Base-by-base conservation (phyloP, 64 coral and sea anemone species). In the Exaiptasia diaphana region DNA sequence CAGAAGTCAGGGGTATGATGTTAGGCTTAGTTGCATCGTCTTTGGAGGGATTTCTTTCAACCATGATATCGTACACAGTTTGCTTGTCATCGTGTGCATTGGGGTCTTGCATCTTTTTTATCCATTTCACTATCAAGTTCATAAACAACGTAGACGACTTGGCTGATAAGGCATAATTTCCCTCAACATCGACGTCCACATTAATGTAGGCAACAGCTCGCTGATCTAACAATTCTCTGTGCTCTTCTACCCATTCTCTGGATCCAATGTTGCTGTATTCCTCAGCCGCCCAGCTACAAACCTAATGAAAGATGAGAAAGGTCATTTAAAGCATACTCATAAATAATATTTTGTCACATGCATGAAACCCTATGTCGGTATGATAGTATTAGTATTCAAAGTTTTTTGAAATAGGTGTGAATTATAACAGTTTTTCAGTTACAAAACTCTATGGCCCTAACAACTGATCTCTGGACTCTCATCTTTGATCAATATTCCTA, bases 151-250 rank as follows among this genome's bases (percentile, higher is more conserved):
- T 88, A 29, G 76, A 79, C 26, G 69, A 48, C 11, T 2, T 1
- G 12, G 83, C 22, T 18, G 7, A 25, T 26, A 97, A 23, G 3
- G 69, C 68, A 58, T 43, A 87, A 27, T 70, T 87, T 4, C 93
- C 93, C 28, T 36, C 56, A 0, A 97, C 93, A 5, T 58, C 30
- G 6, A 86, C 67, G 36, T 97, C 93, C 4, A 86, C 72, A 50
- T 97, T 97, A 14, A 97, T 67, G 65, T 97, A 97, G 59, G 83
- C 77, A 5, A 97, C 93, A 23, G 93, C 93, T 42, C 93, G 38
- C 22, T 97, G 59, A 32, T 68, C 73, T 17, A 87, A 42, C 46
- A 11, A 67, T 20, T 86, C 90, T 11, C 69, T 61, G 55, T 97
- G 88, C 38, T 97, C 77, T 36, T 97, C 88, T 15, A 97, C 93